phyloP scores from a whole-genome alignment of 2,888 invertebrate genomes.

The Idaea biselata region DNA sequence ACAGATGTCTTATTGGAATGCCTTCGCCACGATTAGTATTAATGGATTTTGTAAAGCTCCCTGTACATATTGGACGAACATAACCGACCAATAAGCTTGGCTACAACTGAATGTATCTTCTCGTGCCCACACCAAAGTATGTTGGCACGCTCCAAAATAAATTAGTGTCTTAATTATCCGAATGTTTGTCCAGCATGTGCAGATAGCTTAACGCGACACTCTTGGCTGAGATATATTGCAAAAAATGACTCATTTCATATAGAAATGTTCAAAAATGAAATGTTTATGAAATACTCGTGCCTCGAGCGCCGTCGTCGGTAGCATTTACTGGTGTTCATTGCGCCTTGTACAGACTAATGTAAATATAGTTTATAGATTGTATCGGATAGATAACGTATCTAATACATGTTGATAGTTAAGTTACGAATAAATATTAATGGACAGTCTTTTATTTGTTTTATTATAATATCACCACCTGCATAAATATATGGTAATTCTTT shows the following conservation, averaged over 20 bases:
- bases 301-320: slow-evolving; percentile 36
- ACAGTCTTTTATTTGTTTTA: slow-evolving; percentile 35
- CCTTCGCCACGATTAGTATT: slow-evolving; percentile 68
- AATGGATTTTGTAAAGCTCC: slow-evolving; percentile 28
- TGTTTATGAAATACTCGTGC: slow-evolving; percentile 3
- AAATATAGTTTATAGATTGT: slow-evolving; percentile 63
- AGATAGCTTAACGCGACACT: background rate
- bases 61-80: no score
- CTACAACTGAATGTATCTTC: no score
- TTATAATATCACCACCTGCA: background rate
- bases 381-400: slow-evolving; percentile 55
- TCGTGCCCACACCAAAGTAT: no score
- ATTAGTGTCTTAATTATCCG: no score
- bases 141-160: no score
- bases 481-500: background rate
- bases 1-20: slow-evolving; percentile 55
- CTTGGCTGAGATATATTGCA: background rate
- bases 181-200: no score
- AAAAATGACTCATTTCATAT: background rate
- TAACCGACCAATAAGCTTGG: no score
- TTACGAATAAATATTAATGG: slow-evolving; percentile 76
- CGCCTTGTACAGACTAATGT: slow-evolving; percentile 71
- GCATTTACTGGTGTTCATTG: slow-evolving; percentile 61
- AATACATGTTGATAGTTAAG: slow-evolving; percentile 68
- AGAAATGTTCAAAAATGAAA: slow-evolving; percentile 16